Conservation (phyloP, 2,113 vertebrate species). For the Dicrurus megarhynchus region DNA sequence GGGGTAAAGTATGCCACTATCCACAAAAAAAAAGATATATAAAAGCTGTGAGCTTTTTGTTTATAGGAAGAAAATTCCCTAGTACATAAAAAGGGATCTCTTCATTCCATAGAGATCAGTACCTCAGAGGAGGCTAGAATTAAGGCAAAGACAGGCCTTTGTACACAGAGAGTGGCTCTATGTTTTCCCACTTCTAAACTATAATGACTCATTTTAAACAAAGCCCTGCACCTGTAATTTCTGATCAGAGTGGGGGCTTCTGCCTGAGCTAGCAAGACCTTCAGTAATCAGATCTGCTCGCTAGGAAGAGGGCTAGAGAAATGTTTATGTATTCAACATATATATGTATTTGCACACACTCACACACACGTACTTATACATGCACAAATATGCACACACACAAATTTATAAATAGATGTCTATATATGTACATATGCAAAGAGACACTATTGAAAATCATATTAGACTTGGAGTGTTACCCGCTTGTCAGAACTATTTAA, state of each 20-base stretch:
- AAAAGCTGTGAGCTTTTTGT: background rate
- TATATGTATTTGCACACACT: background rate
- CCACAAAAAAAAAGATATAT: background rate
- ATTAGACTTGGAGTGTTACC: background rate
- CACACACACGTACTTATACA: background rate
- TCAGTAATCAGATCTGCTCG: background rate
- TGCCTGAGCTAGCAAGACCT: background rate
- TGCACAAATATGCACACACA: background rate
- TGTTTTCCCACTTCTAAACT: background rate
- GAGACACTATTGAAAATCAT: slow-evolving; percentile 22
- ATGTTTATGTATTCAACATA: background rate
- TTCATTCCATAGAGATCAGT: background rate
- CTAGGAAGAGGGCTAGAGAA: background rate
- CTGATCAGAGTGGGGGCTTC: background rate
- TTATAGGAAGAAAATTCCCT: slow-evolving; percentile 8
- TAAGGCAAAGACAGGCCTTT: slow-evolving; percentile 47
- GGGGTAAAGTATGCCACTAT: background rate
- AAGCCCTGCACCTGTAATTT: background rate
- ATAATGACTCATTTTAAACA: background rate
- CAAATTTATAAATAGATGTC: background rate
- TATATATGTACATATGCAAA: slow-evolving; percentile 1
- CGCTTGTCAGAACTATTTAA: slow-evolving; percentile 54
- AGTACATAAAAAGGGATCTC: slow-evolving; percentile 4
- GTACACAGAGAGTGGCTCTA: background rate
- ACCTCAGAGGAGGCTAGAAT: slow-evolving; percentile 27